phyloP scores from a whole-genome alignment of 1,140 invertebrate genomes.

The Habropoda laboriosa region DNA sequence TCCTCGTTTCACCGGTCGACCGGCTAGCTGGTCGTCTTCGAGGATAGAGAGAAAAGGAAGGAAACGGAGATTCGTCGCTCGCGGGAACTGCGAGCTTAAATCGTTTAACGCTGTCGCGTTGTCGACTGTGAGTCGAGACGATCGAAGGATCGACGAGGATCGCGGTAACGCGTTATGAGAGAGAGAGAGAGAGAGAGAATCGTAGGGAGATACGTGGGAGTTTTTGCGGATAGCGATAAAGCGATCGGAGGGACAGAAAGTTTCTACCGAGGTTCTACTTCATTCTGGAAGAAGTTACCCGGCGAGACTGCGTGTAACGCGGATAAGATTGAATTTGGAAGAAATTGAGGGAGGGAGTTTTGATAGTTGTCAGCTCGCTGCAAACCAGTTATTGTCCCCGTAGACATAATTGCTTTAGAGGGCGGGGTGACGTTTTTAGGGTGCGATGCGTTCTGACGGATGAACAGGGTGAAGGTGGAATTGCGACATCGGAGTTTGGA shows the following conservation, averaged over 20 bases:
- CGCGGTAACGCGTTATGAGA: neutral
- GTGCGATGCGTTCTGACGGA: neutral
- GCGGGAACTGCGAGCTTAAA: constrained; percentile 49
- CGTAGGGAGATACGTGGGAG: neutral
- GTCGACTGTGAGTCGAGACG: constrained; percentile 21
- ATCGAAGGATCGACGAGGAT: constrained; percentile 28
- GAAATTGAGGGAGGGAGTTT: neutral
- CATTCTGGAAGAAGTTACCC: neutral
- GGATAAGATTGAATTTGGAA: neutral
- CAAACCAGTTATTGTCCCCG: neutral
- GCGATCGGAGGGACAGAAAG: constrained; percentile 1
- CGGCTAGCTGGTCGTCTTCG: constrained; percentile 24
- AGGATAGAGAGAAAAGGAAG: neutral
- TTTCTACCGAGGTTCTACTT: neutral
- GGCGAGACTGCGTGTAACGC: neutral
- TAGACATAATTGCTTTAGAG: neutral
- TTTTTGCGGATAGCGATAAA: neutral
- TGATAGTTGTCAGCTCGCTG: neutral
- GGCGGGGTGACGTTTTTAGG: neutral
- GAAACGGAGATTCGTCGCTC: constrained; percentile 42
- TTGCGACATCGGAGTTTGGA: neutral
- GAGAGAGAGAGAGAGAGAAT: too few relatives aligned
- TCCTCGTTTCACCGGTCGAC: constrained; percentile 22
- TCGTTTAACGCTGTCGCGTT: constrained; percentile 58
- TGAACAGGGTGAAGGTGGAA: neutral